Conservation (phyloP, 2,888 invertebrate species). For the Celastrina argiolus region DNA sequence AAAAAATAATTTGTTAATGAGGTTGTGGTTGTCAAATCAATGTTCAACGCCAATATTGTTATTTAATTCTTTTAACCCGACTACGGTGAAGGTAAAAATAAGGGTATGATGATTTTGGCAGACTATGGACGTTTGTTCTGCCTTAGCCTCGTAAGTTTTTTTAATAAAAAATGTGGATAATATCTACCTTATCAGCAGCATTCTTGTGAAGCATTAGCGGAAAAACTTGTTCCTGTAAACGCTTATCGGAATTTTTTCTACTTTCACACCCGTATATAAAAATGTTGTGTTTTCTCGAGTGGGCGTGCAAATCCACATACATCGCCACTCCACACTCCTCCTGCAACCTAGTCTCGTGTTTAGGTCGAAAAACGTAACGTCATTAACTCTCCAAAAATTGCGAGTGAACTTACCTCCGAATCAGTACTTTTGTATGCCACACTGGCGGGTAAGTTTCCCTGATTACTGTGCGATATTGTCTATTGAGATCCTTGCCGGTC, state of each 20-base stretch:
- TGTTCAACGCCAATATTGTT: not conserved
- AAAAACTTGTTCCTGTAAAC: constrained; percentile 94
- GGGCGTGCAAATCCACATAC: constrained; percentile 96
- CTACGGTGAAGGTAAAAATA: no score
- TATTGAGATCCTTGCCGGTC: constrained; percentile 95
- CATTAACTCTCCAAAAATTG: not conserved
- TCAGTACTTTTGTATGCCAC: constrained; percentile 95
- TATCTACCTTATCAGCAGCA: constrained; percentile 91
- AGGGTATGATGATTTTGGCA: no score
- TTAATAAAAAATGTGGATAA: no score
- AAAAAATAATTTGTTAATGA: constrained; percentile 35
- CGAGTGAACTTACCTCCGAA: constrained; percentile 79
- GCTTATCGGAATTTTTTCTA: constrained; percentile 85
- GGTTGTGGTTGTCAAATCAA: not conserved
- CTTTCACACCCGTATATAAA: constrained; percentile 98
- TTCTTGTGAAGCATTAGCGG: constrained; percentile 96
- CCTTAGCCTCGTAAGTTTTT: no score
- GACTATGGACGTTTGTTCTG: no score
- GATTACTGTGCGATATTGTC: constrained; percentile 95
- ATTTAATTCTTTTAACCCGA: no score
- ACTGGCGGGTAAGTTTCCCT: constrained; percentile 95
- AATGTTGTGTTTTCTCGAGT: constrained; percentile 95
- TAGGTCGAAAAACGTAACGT: constrained; percentile 24
- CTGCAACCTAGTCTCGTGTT: constrained; percentile 79
- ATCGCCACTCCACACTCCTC: constrained; percentile 94